phyloP scores from a whole-genome alignment of 2,113 vertebrate genomes.

The Cathartes aura region DNA sequence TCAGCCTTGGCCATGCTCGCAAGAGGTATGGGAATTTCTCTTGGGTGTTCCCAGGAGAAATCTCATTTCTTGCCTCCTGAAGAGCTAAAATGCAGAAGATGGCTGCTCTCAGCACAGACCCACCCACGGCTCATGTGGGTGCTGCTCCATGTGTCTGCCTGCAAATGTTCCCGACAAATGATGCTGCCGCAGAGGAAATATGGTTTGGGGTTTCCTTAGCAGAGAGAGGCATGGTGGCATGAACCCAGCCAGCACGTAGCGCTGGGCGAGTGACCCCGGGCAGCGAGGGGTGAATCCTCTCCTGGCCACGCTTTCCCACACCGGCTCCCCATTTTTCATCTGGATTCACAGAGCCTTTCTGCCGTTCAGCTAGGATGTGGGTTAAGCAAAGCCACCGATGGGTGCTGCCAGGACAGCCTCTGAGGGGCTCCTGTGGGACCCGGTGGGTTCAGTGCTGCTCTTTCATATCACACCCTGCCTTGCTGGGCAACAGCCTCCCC shows the following conservation, averaged over 20 bases:
- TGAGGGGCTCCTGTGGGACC: fast-evolving
- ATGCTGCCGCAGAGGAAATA: background rate
- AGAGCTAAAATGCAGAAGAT: background rate
- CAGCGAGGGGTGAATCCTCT: background rate
- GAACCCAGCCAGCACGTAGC: background rate
- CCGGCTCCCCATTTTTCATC: fast-evolving
- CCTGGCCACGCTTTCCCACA: background rate
- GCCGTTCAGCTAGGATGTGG: fast-evolving
- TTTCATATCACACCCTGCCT: background rate
- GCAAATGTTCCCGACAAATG: fast-evolving
- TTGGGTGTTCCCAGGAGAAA: background rate
- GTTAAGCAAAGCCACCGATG: fast-evolving
- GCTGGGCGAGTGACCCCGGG: background rate
- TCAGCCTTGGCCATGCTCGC: background rate
- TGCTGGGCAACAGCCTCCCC: background rate
- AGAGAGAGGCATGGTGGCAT: background rate
- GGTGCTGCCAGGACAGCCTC: background rate
- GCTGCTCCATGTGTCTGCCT: background rate
- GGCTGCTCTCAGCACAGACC: background rate
- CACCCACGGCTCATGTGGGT: background rate
- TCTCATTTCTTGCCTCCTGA: background rate
- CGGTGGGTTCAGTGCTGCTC: background rate
- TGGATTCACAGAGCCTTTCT: background rate
- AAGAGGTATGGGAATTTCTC: background rate
- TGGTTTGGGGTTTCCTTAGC: background rate